These are phyloP conservation scores for Muschampia plurimacula DNA, from an alignment of 2,888 invertebrate genomes.

Conservation along the genomic window DNA sequence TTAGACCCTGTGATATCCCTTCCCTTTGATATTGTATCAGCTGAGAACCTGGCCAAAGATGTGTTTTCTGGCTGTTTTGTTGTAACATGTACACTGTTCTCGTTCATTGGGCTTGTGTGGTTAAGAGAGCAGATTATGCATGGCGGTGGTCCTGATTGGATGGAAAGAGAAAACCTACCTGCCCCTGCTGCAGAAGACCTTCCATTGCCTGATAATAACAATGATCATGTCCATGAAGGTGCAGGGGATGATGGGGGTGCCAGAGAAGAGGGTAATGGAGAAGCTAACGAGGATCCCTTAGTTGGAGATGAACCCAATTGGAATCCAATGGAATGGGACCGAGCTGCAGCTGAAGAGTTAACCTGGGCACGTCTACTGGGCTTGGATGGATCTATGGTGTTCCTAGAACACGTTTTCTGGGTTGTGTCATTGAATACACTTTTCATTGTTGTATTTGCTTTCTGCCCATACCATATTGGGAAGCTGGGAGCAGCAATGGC, in stretches of 20 bases:
- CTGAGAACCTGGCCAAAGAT: constrained; percentile 96
- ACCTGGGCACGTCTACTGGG: constrained; percentile 99
- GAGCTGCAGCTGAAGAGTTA: constrained; percentile 98
- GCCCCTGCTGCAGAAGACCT: constrained; percentile 80
- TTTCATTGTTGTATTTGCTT: constrained; percentile 98
- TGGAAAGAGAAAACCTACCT: constrained; percentile 89
- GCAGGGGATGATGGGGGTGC: constrained; percentile 64
- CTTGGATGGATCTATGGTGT: constrained; percentile 97
- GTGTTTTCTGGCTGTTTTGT: constrained; percentile 98
- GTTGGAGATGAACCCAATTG: constrained; percentile 94
- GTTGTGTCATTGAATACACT: constrained; percentile 98
- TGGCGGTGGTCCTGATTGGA: constrained; percentile 98
- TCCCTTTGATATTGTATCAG: constrained; percentile 96
- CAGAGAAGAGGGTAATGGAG: constrained; percentile 70
- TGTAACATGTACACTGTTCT: constrained; percentile 97
- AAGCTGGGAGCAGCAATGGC: constrained; percentile 90
- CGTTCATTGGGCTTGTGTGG: constrained; percentile 99
- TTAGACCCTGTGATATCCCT: constrained; percentile 94
- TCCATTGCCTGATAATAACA: constrained; percentile 79
- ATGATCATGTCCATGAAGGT: constrained; percentile 74
- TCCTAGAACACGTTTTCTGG: constrained; percentile 99
- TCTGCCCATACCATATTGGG: constrained; percentile 98
- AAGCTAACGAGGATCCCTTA: constrained; percentile 81
- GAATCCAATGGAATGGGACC: constrained; percentile 99
- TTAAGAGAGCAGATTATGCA: constrained; percentile 98